phyloP scores from a whole-genome alignment of 2,797 vertebrate genomes.

The Falco naumanni region DNA sequence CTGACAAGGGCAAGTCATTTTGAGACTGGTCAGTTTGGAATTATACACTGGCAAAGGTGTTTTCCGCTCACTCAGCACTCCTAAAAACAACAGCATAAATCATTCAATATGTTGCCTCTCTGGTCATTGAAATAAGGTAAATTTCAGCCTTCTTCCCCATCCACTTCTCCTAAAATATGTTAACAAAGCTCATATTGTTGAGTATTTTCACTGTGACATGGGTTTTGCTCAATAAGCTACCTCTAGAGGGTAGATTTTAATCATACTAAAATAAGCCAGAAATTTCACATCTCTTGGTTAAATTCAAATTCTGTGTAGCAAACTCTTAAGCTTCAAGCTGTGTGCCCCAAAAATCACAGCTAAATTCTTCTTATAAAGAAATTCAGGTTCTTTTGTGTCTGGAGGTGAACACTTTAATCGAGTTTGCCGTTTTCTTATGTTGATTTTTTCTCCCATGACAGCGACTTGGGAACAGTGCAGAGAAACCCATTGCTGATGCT shows the following conservation, averaged over 20 bases:
- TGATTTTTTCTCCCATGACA: constrained; percentile 53
- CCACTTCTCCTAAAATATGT: not conserved
- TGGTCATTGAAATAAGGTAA: not conserved
- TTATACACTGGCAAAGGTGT: not conserved
- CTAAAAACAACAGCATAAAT: constrained; percentile 8
- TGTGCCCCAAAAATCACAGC: not conserved
- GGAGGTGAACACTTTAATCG: not conserved
- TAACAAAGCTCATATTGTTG: not conserved
- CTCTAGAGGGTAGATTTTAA: not conserved
- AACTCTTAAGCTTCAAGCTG: not conserved
- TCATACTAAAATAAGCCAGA: not conserved
- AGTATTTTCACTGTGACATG: not conserved
- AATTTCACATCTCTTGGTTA: not conserved
- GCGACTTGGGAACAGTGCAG: constrained; percentile 81
- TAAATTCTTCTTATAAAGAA: not conserved
- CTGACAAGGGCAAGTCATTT: not conserved
- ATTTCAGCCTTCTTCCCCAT: constrained; percentile 1
- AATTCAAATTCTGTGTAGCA: not conserved
- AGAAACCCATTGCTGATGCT: constrained; percentile 86
- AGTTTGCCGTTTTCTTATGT: not conserved
- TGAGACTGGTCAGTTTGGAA: constrained; percentile 16
- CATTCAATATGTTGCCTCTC: not conserved
- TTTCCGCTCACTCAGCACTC: not conserved
- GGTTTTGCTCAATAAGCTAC: constrained; percentile 16
- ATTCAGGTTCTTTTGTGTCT: not conserved